Evolutionary conservation across 2,888 invertebrate genomes (phyloP).

Genomic region (Lasioglossum villosulum): DNA sequence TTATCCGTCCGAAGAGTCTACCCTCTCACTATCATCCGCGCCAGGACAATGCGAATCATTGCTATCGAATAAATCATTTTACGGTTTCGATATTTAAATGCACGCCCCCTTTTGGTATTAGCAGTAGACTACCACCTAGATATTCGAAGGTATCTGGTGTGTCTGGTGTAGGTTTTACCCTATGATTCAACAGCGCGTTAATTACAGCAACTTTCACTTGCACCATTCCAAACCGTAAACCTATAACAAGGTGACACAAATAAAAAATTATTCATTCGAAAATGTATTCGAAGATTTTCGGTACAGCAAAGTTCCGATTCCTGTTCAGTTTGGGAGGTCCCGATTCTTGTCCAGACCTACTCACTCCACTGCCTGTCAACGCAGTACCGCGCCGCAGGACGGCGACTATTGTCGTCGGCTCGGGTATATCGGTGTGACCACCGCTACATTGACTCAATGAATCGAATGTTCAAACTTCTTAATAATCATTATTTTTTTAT

Average conservation of each 20-base stretch:
- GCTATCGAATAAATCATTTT: not conserved
- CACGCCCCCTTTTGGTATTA: conserved; percentile 53
- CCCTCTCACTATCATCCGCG: not conserved
- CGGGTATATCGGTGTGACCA: too few species aligned
- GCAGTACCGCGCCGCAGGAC: too few species aligned
- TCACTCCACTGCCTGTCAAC: too few species aligned
- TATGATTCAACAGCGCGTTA: conserved; percentile 63
- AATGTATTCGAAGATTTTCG: not conserved
- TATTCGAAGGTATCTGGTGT: conserved; percentile 59
- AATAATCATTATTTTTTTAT: too few species aligned
- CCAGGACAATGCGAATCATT: not conserved
- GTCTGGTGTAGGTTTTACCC: conserved; percentile 60
- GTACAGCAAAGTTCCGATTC: too few species aligned
- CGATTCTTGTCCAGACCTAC: too few species aligned
- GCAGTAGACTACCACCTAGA: conserved; percentile 58
- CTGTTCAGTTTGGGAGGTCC: too few species aligned
- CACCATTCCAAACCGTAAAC: conserved; percentile 74
- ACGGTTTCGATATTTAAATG: conserved; percentile 46
- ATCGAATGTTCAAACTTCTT: too few species aligned
- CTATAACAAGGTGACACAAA: conserved; percentile 50
- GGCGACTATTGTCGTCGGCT: too few species aligned
- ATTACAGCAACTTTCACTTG: conserved; percentile 75
- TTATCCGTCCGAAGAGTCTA: not conserved
- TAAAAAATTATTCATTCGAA: not conserved
- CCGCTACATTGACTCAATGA: too few species aligned